phyloP scores from a whole-genome alignment of 2,113 vertebrate species.

The Barnardius zonarius region DNA sequence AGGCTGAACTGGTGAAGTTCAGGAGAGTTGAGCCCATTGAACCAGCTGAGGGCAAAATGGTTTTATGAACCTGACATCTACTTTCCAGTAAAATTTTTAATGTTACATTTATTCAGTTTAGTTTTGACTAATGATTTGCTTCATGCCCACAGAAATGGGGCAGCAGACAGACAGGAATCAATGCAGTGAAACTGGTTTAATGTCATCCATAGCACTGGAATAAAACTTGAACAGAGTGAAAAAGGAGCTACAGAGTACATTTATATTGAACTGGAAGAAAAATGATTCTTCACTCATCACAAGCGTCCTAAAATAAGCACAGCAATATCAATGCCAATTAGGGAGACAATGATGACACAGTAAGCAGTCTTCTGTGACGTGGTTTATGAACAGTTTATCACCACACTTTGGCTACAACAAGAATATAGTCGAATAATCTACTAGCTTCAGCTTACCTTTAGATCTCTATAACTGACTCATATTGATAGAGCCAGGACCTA shows the following conservation, averaged over 20 bases:
- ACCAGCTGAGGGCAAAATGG: not conserved
- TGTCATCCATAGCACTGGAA: not conserved
- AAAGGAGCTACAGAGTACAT: not conserved
- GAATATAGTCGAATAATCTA: not conserved
- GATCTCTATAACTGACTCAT: not conserved
- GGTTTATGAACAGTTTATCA: constrained; percentile 13
- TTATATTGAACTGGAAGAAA: not conserved
- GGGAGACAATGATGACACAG: not conserved
- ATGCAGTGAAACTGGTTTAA: constrained; percentile 35
- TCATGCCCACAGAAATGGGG: not conserved
- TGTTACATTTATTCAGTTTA: constrained; percentile 26
- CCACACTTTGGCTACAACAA: not conserved
- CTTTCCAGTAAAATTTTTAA: constrained; percentile 9
- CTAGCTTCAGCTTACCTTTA: not conserved
- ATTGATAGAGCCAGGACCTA: not conserved
- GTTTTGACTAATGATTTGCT: constrained; percentile 24
- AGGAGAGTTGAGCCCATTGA: not conserved
- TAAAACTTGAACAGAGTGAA: constrained; percentile 9
- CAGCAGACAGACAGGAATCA: constrained; percentile 19
- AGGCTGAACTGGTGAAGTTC: not conserved
- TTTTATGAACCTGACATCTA: not conserved
- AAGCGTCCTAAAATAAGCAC: constrained; percentile 18
- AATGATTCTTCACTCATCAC: not conserved
- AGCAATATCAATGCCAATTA: constrained; percentile 30
- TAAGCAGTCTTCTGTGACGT: not conserved